Percentiles rank a stretch among this genome's conserved stretches.
Evolutionary conservation across 2,888 invertebrate genomes (phyloP).

Genomic region (Clitarchus hookeri): DNA sequence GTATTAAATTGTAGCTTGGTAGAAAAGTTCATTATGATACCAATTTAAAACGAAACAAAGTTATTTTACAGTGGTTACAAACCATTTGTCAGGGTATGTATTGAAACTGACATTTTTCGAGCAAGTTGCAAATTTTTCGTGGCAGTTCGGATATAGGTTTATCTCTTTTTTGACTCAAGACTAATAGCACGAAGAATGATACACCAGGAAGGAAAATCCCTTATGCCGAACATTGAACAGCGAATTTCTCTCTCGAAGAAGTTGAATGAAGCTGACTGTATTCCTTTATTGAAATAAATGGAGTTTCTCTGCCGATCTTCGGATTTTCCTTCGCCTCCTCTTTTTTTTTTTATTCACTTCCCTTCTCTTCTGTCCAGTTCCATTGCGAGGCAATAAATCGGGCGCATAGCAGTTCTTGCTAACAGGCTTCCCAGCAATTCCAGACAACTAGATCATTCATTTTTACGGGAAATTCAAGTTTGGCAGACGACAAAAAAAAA

Average conservation of each 20-base stretch:
- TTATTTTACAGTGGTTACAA: too few relatives aligned
- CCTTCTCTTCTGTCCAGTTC: background rate
- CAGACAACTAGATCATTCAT: background rate
- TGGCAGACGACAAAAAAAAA: background rate
- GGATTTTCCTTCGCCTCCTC: background rate
- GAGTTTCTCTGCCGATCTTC: conserved; percentile 4
- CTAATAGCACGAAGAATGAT: background rate
- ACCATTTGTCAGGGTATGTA: too few relatives aligned
- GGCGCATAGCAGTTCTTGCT: background rate
- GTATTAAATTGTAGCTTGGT: too few relatives aligned
- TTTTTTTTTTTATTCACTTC: background rate
- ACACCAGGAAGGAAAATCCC: background rate
- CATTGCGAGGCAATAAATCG: background rate
- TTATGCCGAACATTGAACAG: background rate
- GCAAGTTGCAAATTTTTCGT: too few relatives aligned
- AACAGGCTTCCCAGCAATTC: background rate
- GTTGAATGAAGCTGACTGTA: background rate
- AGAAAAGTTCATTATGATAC: too few relatives aligned
- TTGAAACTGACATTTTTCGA: too few relatives aligned
- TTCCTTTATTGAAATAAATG: conserved; percentile 2
- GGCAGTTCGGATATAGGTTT: too few relatives aligned
- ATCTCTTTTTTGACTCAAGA: background rate
- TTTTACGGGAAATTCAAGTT: conserved; percentile 14
- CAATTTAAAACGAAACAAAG: too few relatives aligned
- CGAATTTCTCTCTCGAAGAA: background rate